Conservation (phyloP, 2,797 vertebrate genomes). For the Rhinichthys osculus region DNA sequence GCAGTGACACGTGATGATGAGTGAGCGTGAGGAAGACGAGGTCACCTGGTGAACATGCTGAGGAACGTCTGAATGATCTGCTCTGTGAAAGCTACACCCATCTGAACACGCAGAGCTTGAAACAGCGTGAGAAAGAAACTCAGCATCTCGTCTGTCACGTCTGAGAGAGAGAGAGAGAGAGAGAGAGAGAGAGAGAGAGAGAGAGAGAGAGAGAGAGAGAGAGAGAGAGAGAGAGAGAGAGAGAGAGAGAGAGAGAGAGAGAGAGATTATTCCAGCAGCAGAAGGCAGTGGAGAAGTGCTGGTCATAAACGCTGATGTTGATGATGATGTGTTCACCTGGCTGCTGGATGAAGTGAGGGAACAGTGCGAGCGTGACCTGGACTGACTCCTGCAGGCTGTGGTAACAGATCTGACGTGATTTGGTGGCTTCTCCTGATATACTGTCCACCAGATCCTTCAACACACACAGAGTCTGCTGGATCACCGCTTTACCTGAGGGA, state of each 20-base stretch:
- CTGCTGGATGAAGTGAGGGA: conserved; percentile 96
- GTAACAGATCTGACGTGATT: conserved; percentile 98
- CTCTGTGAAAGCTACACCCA: conserved; percentile 97
- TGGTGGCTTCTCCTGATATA: conserved; percentile 94
- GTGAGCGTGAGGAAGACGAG: neutral
- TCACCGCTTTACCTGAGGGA: conserved; percentile 86
- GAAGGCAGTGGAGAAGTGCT: neutral
- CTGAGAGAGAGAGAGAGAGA: conserved; percentile 71
- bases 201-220: conserved; percentile 4
- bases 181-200: conserved; percentile 31
- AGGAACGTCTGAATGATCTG: conserved; percentile 98
- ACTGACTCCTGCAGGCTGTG: conserved; percentile 97
- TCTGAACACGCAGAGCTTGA: conserved; percentile 95
- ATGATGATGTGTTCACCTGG: conserved; percentile 82
- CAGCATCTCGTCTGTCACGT: conserved; percentile 96
- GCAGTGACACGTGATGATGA: neutral
- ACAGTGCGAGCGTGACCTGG: conserved; percentile 94
- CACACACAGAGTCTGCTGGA: conserved; percentile 92
- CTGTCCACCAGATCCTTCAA: conserved; percentile 93
- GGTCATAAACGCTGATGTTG: neutral
- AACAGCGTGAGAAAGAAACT: conserved; percentile 98
- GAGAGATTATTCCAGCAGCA: neutral
- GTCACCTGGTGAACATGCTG: conserved; percentile 94
- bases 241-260: no score
- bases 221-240: no score